A percentile compares a stretch with the other conserved stretches of the same genome.
Conservation (phyloP, 2,888 invertebrate species). For the Dicyrtoma fusca region DNA sequence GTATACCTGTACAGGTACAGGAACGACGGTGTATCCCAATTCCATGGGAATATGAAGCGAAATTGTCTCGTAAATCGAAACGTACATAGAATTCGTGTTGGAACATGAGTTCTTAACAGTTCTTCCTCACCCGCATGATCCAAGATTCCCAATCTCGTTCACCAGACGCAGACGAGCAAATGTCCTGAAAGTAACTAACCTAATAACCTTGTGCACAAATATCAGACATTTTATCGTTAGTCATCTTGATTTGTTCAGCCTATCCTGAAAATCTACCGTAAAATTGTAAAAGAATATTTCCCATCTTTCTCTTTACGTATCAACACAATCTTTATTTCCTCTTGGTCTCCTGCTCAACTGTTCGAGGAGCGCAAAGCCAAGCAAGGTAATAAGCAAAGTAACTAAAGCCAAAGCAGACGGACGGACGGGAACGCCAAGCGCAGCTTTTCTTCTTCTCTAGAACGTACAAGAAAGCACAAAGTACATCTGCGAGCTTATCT, state of each 20-base stretch:
- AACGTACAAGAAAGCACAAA: neutral
- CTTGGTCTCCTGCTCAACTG: neutral
- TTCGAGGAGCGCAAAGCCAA: neutral
- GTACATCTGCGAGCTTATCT: neutral
- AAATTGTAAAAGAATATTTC: neutral
- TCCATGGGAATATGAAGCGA: too few species aligned
- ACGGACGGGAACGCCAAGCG: too few species aligned
- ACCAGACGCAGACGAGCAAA: neutral
- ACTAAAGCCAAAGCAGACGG: too few species aligned
- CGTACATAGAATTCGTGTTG: too few species aligned
- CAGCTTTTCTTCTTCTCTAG: too few species aligned
- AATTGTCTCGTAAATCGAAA: too few species aligned
- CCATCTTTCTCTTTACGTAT: neutral
- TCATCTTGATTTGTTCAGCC: slow-evolving; percentile 29
- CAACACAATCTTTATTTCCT: slow-evolving; percentile 1
- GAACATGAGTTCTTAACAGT: too few species aligned
- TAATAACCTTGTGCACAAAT: slow-evolving; percentile 15
- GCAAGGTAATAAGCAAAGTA: too few species aligned
- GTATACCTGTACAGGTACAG: too few species aligned
- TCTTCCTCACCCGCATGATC: slow-evolving; percentile 7
- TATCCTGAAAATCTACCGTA: slow-evolving; percentile 28
- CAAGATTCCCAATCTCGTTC: neutral
- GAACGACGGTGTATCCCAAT: too few species aligned
- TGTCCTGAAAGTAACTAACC: slow-evolving; percentile 15
- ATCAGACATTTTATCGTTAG: slow-evolving; percentile 9